These are phyloP conservation scores for Alouatta palliata DNA, from an alignment of 2,113 vertebrate species.

Conservation along the genomic window DNA sequence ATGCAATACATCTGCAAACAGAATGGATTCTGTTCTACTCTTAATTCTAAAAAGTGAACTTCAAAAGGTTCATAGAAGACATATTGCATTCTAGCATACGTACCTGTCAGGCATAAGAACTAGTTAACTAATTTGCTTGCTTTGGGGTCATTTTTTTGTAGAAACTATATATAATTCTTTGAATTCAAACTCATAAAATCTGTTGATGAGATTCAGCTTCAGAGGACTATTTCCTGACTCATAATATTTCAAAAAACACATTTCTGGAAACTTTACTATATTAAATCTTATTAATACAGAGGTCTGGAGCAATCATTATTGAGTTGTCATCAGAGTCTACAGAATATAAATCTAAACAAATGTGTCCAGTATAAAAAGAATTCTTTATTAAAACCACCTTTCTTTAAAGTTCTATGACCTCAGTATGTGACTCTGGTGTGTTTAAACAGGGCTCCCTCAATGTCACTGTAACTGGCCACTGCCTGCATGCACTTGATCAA, in stretches of 20 bases:
- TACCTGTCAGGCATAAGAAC: conserved; percentile 70
- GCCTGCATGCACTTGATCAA: conserved; percentile 64
- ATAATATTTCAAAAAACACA: conserved; percentile 89
- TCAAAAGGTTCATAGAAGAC: conserved; percentile 73
- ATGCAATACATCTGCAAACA: conserved; percentile 58
- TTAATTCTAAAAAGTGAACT: conserved; percentile 70
- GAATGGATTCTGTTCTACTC: conserved; percentile 69
- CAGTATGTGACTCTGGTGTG: conserved; percentile 77
- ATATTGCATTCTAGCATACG: conserved; percentile 40
- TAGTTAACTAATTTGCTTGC: conserved; percentile 79
- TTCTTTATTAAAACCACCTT: conserved; percentile 88
- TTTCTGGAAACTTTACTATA: conserved; percentile 85
- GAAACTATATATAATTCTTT: conserved; percentile 79
- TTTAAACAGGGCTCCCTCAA: conserved; percentile 68
- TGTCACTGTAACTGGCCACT: conserved; percentile 68
- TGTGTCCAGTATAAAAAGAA: conserved; percentile 81
- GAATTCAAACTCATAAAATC: conserved; percentile 83
- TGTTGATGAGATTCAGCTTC: conserved; percentile 85
- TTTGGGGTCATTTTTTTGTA: conserved; percentile 72
- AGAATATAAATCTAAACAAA: conserved; percentile 87
- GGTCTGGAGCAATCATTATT: conserved; percentile 87
- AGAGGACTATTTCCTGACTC: conserved; percentile 83
- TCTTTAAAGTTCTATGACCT: conserved; percentile 81
- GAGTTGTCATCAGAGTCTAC: conserved; percentile 87
- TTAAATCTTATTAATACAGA: conserved; percentile 87